Conservation (phyloP, 2,113 vertebrate species). For the Irena cyanogastra region DNA sequence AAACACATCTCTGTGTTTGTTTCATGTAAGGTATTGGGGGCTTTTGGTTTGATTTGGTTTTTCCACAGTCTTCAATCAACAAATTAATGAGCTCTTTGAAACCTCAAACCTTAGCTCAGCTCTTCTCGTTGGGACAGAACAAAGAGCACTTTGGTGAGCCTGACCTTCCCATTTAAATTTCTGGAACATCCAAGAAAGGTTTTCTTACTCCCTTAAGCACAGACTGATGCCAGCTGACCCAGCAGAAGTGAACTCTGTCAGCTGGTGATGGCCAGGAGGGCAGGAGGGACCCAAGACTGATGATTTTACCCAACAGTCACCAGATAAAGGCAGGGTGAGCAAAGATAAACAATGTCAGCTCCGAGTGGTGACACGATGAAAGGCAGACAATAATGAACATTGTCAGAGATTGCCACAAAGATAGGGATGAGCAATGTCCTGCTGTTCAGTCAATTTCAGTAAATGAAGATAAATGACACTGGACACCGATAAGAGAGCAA, state of each 20-base stretch:
- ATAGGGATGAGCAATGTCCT: neutral
- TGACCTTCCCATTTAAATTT: neutral
- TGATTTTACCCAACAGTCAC: neutral
- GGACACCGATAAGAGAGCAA: neutral
- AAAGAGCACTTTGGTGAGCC: neutral
- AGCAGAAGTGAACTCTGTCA: neutral
- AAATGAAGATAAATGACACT: slow-evolving; percentile 24
- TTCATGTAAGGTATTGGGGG: rapidly evolving
- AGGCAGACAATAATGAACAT: neutral
- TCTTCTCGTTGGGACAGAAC: neutral
- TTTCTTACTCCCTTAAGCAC: neutral
- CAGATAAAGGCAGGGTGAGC: neutral
- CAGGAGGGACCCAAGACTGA: neutral
- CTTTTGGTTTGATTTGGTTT: neutral
- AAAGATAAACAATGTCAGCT: neutral
- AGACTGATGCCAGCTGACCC: neutral
- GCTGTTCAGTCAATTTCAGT: neutral
- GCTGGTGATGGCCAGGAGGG: neutral
- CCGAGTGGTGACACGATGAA: neutral
- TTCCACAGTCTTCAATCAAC: neutral
- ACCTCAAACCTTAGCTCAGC: neutral
- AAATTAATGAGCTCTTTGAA: neutral
- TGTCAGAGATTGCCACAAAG: slow-evolving; percentile 12
- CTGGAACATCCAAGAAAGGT: neutral
- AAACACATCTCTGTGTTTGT: neutral